Percentiles rank a stretch among this genome's conserved stretches.
These are phyloP conservation scores for Strigamia maritima DNA, from an alignment of 2,888 invertebrate genomes.

Conservation along the genomic window DNA sequence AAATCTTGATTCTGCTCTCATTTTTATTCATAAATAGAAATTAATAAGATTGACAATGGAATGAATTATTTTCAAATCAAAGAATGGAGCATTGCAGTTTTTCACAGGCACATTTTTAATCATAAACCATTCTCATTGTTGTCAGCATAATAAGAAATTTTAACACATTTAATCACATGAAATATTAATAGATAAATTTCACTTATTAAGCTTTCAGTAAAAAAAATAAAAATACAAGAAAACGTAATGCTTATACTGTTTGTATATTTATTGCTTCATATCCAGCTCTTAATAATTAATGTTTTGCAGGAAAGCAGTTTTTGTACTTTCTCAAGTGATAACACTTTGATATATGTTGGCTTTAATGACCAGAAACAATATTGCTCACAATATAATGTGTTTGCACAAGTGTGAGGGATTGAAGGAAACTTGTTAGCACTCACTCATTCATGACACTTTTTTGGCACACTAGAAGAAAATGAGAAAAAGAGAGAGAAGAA, in stretches of 20 bases:
- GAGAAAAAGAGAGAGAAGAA: not conserved
- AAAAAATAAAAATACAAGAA: not conserved
- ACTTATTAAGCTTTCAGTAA: not conserved
- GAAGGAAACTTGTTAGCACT: conserved; percentile 25
- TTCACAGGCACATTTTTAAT: not conserved
- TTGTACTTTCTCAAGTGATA: not conserved
- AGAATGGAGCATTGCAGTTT: not conserved
- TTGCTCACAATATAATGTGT: not conserved
- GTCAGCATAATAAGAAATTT: not conserved
- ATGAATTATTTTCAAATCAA: too few relatives aligned
- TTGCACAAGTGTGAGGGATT: not conserved
- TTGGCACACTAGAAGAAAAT: not conserved
- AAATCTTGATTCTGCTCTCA: too few relatives aligned
- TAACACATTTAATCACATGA: not conserved
- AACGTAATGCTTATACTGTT: too few relatives aligned
- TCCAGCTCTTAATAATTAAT: not conserved
- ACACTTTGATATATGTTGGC: not conserved
- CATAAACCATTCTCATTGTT: not conserved
- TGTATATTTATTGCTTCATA: not conserved
- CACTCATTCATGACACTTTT: conserved; percentile 26
- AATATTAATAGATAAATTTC: not conserved
- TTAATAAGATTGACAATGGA: too few relatives aligned
- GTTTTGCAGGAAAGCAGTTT: not conserved
- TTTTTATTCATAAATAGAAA: too few relatives aligned
- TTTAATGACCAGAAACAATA: conserved; percentile 23